Conservation (phyloP, 2,113 vertebrate species). For the Semnornis frantzii region DNA sequence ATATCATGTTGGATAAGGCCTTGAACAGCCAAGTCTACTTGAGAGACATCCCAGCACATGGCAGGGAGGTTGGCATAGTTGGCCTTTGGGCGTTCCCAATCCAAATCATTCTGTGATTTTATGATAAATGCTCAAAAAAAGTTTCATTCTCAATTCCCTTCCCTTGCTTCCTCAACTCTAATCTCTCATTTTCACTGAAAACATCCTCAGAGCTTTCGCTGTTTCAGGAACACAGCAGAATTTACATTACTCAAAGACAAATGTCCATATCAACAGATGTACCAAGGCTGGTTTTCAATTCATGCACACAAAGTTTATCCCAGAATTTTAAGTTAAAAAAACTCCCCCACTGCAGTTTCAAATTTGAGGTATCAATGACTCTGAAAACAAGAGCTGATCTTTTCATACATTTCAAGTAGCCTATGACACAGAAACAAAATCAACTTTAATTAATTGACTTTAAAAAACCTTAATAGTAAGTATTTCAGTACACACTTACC, state of each 20-base stretch:
- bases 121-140: not conserved
- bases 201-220: not conserved
- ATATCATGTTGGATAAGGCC: no score
- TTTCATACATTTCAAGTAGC: not conserved
- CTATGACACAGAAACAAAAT: not conserved
- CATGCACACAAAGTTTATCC: not conserved
- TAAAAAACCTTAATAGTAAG: not conserved
- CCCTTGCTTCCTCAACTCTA: not conserved
- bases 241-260: not conserved
- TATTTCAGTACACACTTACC: not conserved
- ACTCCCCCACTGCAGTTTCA: not conserved
- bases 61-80: no score
- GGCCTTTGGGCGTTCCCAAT: no score
- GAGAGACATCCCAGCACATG: no score
- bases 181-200: not conserved
- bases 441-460: not conserved
- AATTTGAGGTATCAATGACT: not conserved
- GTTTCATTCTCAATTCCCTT: not conserved
- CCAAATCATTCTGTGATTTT: no score
- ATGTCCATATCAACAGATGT: not conserved
- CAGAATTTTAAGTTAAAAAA: not conserved
- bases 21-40: no score
- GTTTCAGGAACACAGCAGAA: not conserved
- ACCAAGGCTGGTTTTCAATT: not conserved
- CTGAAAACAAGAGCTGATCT: not conserved